Conservation (phyloP, 2,888 invertebrate species). For the Cephus rjabovi region DNA sequence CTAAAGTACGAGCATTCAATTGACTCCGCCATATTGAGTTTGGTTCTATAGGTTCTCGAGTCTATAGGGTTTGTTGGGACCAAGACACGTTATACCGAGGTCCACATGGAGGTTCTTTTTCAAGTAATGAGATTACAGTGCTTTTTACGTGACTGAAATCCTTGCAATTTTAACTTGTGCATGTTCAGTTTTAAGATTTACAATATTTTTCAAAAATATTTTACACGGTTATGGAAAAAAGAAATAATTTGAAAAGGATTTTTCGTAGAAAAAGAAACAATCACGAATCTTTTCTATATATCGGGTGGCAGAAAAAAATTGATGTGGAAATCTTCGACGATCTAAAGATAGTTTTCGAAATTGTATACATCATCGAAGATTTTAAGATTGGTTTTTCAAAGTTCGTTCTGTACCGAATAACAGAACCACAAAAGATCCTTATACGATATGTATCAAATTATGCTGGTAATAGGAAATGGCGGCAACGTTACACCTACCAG, state of each 20-base stretch:
- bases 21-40: slow-evolving; percentile 65
- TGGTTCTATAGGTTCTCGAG: slow-evolving; percentile 62
- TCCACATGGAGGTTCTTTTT: slow-evolving; percentile 41
- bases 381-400: neutral
- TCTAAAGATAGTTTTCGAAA: neutral
- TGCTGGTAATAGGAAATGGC: slow-evolving; percentile 64
- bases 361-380: neutral
- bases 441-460: slow-evolving; percentile 66
- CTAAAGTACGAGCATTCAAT: slow-evolving; percentile 59
- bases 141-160: slow-evolving; percentile 62
- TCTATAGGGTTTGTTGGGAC: slow-evolving; percentile 49
- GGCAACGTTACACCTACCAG: slow-evolving; percentile 66
- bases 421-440: slow-evolving; percentile 27
- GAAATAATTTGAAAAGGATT: neutral
- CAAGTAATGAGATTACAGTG: slow-evolving; percentile 53
- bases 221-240: neutral
- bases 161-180: slow-evolving; percentile 14
- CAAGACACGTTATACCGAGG: slow-evolving; percentile 46
- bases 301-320: neutral
- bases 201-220: neutral
- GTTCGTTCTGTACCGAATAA: neutral
- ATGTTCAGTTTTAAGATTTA: neutral
- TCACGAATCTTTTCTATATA: neutral
- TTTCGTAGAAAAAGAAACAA: neutral
- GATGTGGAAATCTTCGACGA: neutral